Base-by-base conservation (phyloP, 2,797 vertebrate genomes). In the Syndactyla subalaris region DNA sequence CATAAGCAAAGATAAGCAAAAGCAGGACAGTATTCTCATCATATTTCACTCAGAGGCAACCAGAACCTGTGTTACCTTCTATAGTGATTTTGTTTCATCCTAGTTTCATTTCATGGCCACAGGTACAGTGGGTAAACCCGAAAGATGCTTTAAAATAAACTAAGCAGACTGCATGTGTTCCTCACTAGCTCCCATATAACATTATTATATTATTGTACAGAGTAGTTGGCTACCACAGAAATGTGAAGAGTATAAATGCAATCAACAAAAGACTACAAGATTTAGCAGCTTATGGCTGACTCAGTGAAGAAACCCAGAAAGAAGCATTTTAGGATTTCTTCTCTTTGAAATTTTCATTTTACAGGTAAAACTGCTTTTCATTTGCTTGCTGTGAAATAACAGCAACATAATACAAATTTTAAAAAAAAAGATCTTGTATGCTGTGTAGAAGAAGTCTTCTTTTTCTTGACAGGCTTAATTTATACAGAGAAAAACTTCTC, bases 261-360 rank as follows among this genome's bases (percentile, higher is more conserved):
- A 67, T n/a, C 61, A 91, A 48, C 41, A 58, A 78, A 68, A 87
- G 14, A 46, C 20, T 61, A 27, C 18, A 66, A 52, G 45, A 68
- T 10, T 65, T 43, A 70, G n/a, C n/a, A 92, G 34, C 6, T 86
- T 85, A 54, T 51, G 54, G 87, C 65, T 36, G 36, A 88, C 41
- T 73, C 91, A 54, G 63, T 83, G 45, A 95, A 91, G 89, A 89
- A 88, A 95, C 7, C 6, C 52, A 90, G 76, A 92, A 94, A 81
- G 39, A 90, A 86, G 27, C 43, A 54, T 39, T 75, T 85, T 46
- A 38, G 15, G 30, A 85, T 59, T 85, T 87, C 52, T 62, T 73
- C 55, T 39, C 55, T 91, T 92, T 45, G 29, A n/a, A 90, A 73
- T 19, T 24, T 70, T 87, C 80, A 74, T 83, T 68, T 63, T 62